A percentile compares a stretch with the other conserved stretches of the same genome.
These are phyloP conservation scores for Paedocypris sp. DNA, from an alignment of 2,113 vertebrate species.

Conservation along the genomic window DNA sequence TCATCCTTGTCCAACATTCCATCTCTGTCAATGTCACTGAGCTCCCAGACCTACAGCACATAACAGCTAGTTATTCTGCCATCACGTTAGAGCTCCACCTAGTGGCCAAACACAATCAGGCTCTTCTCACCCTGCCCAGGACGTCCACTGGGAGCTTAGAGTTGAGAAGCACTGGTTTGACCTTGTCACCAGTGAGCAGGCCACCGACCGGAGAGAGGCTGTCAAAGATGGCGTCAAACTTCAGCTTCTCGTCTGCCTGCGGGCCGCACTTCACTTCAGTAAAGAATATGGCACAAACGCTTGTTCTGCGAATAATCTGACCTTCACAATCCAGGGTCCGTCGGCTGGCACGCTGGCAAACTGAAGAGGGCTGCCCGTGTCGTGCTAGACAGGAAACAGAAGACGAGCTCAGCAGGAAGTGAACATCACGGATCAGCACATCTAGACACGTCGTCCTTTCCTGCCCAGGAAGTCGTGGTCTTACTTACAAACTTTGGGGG, in stretches of 20 bases:
- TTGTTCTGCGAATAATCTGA: constrained; percentile 52
- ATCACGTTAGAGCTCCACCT: not conserved
- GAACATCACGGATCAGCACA: too few species aligned
- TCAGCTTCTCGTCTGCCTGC: constrained; percentile 88
- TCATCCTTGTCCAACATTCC: constrained; percentile 96
- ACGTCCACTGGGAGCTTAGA: constrained; percentile 95
- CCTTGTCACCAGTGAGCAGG: constrained; percentile 88
- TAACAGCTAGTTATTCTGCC: too few species aligned
- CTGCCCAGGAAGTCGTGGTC: not conserved
- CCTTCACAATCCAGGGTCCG: constrained; percentile 86
- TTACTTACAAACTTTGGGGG: constrained; percentile 93
- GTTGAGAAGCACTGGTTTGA: constrained; percentile 96
- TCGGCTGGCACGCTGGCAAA: constrained; percentile 63
- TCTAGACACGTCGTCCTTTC: too few species aligned
- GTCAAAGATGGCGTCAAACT: constrained; percentile 93
- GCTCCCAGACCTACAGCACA: constrained; percentile 83
- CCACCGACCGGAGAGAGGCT: constrained; percentile 82
- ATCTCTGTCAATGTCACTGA: constrained; percentile 93
- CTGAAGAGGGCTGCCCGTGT: constrained; percentile 75
- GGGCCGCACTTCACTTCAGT: too few species aligned
- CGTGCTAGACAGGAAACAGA: constrained; percentile 59
- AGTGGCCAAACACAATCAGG: not conserved
- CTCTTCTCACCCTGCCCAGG: constrained; percentile 77
- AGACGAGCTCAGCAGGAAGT: constrained; percentile 3
- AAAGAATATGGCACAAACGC: too few species aligned